Evolutionary conservation across 1,140 invertebrate genomes (phyloP).

Genomic region (Drosophila albomicans): DNA sequence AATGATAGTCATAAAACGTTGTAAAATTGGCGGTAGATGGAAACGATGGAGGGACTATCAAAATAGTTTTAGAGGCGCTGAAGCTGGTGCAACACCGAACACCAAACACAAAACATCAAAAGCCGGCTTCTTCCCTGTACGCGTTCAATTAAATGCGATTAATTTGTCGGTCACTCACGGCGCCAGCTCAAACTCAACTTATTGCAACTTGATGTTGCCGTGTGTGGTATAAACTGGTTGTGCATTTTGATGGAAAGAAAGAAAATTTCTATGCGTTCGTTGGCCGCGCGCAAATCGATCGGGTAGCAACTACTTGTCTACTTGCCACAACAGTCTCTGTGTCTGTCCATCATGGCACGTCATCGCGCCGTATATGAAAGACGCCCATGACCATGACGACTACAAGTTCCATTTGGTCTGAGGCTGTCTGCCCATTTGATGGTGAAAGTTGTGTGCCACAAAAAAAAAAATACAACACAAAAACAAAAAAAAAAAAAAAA

Average conservation of each 20-base stretch:
- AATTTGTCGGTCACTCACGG: constrained; percentile 52
- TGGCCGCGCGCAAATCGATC: constrained; percentile 52
- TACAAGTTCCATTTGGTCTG: not conserved
- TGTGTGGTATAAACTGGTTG: constrained; percentile 67
- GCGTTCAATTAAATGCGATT: constrained; percentile 61
- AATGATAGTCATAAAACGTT: constrained; percentile 32
- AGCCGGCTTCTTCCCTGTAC: constrained; percentile 20
- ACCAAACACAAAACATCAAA: too few species aligned
- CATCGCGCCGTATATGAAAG: constrained; percentile 58
- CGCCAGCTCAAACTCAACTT: not conserved
- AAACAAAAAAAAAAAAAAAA: too few species aligned
- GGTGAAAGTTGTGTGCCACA: constrained; percentile 69
- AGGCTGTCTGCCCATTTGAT: constrained; percentile 62
- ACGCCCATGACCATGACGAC: constrained; percentile 79
- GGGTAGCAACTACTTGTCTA: not conserved
- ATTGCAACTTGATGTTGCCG: too few species aligned
- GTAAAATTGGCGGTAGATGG: too few species aligned
- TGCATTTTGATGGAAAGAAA: constrained; percentile 53
- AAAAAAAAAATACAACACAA: constrained; percentile 19
- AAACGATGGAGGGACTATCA: not conserved
- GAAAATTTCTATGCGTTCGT: constrained; percentile 81
- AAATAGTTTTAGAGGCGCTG: constrained; percentile 31
- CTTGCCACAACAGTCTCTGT: not conserved
- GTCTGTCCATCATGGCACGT: constrained; percentile 53
- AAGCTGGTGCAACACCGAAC: too few species aligned